Percentiles rank a stretch among this genome's conserved stretches.
phyloP scores from a whole-genome alignment of 2,113 vertebrate species.

The Mastomys natalensis region DNA sequence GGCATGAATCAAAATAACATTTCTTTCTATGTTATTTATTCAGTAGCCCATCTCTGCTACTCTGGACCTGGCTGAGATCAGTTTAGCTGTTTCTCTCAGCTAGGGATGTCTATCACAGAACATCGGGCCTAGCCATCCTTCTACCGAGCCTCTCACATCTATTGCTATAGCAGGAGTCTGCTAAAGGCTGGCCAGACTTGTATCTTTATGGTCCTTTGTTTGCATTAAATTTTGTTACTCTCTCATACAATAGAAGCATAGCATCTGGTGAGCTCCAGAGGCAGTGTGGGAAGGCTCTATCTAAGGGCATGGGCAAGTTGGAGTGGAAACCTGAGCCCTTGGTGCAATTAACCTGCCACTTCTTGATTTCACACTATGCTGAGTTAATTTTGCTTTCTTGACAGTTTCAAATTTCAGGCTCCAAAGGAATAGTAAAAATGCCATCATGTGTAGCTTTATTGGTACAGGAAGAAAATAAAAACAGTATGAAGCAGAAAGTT shows the following conservation, averaged over 20 bases:
- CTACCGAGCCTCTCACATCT: fast-evolving
- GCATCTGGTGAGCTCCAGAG: not conserved
- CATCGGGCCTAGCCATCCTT: not conserved
- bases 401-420: conserved; percentile 25
- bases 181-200: not conserved
- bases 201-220: not conserved
- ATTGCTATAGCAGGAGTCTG: not conserved
- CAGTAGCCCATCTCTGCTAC: not conserved
- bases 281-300: not conserved
- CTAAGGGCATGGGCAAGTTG: not conserved
- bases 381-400: not conserved
- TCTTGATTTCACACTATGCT: not conserved
- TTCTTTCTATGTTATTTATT: not conserved
- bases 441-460: not conserved
- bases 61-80: not conserved
- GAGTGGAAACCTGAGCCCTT: not conserved
- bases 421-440: not conserved
- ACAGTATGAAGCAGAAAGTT: not conserved
- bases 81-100: not conserved
- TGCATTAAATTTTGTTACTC: not conserved
- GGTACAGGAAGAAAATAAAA: not conserved
- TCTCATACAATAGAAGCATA: not conserved
- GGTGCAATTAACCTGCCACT: not conserved
- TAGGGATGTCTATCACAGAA: not conserved
- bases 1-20: not conserved